Conservation (phyloP, 2,113 vertebrate genomes). For the Reinhardtius hippoglossoides region DNA sequence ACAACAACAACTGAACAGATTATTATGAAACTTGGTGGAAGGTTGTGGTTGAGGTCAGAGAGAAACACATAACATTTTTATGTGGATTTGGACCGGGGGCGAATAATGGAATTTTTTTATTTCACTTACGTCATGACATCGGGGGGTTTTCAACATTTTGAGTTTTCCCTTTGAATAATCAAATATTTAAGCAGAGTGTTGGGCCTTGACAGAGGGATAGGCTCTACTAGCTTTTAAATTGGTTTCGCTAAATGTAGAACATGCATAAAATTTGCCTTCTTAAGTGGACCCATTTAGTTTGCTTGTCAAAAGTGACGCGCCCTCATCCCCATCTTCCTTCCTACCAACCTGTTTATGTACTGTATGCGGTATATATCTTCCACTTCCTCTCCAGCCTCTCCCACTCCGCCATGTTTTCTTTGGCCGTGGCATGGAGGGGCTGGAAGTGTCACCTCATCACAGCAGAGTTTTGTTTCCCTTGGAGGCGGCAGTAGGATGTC, state of each 20-base stretch:
- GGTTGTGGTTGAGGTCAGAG: too few relatives aligned
- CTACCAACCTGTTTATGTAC: slow-evolving; percentile 17
- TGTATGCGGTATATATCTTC: slow-evolving; percentile 22
- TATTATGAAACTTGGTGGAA: too few relatives aligned
- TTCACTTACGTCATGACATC: too few relatives aligned
- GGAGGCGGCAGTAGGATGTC: slow-evolving; percentile 70
- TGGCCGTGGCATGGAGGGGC: slow-evolving; percentile 63
- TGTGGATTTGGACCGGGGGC: too few relatives aligned
- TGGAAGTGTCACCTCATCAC: slow-evolving; percentile 81
- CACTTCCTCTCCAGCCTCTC: slow-evolving; percentile 42
- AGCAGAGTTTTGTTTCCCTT: slow-evolving; percentile 71
- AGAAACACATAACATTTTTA: too few relatives aligned
- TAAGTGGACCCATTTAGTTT: not conserved
- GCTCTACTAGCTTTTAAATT: not conserved
- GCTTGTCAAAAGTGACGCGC: not conserved
- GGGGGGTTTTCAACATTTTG: too few relatives aligned
- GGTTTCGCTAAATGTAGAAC: not conserved
- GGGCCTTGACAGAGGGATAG: too few relatives aligned
- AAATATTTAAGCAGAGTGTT: too few relatives aligned
- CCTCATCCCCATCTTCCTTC: slow-evolving; percentile 6
- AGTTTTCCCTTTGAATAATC: too few relatives aligned
- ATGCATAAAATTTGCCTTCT: not conserved
- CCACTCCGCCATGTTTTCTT: slow-evolving; percentile 60
- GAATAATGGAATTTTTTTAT: too few relatives aligned
- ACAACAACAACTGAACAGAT: too few relatives aligned